phyloP scores from a whole-genome alignment of 2,797 vertebrate species.

The Protonibea diacanthus region DNA sequence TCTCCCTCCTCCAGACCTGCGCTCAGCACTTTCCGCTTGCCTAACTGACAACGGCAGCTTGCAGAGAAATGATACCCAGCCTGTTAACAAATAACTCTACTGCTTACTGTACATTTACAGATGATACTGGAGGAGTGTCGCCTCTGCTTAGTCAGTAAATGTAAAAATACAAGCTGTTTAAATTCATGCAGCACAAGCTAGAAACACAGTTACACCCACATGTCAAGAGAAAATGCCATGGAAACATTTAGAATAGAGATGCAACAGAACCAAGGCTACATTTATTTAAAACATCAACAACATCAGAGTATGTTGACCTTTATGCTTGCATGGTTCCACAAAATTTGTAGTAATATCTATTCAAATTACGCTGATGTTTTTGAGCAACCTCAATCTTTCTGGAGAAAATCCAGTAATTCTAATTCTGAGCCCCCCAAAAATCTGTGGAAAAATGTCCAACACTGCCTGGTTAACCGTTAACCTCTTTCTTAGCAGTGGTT shows the following conservation, averaged over 20 bases:
- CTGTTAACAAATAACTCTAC: conserved; percentile 33
- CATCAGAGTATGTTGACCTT: neutral
- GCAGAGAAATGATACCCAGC: conserved; percentile 37
- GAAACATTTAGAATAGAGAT: neutral
- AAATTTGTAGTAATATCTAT: no score
- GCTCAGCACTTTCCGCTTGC: conserved; percentile 46
- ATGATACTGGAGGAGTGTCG: neutral
- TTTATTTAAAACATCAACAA: neutral
- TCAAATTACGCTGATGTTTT: no score
- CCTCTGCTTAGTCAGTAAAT: conserved; percentile 1
- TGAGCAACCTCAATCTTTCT: no score
- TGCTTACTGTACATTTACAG: conserved; percentile 20
- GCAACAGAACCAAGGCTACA: neutral
- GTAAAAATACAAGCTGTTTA: neutral
- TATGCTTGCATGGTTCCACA: neutral
- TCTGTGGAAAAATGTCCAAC: no score
- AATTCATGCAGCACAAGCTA: neutral
- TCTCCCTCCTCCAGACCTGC: conserved; percentile 53
- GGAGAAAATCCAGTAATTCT: no score
- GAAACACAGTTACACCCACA: neutral
- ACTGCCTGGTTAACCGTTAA: no score
- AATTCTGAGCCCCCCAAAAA: no score
- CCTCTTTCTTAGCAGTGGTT: no score
- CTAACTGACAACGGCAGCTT: conserved; percentile 47
- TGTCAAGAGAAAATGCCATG: no score